These are phyloP conservation scores for Halictus quadricinctus DNA, from an alignment of 2,888 invertebrate genomes.

Conservation along the genomic window DNA sequence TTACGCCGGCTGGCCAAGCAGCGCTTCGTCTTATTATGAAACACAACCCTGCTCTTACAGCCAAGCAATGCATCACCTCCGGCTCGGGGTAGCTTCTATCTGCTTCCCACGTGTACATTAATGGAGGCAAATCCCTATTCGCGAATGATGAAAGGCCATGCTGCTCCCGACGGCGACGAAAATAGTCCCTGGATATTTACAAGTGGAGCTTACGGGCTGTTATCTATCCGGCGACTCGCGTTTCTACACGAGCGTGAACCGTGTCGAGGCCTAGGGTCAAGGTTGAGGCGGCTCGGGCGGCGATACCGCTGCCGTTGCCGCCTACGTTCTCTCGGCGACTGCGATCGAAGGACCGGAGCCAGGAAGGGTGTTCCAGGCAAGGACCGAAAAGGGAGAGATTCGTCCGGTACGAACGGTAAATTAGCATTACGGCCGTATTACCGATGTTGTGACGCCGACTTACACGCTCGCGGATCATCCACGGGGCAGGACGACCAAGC, in stretches of 20 bases:
- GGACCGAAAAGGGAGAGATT: conserved; percentile 30
- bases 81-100: conserved; percentile 25
- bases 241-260: conserved; percentile 51
- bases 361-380: neutral
- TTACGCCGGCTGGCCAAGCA: conserved; percentile 23
- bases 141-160: conserved; percentile 18
- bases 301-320: neutral
- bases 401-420: conserved; percentile 76
- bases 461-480: conserved; percentile 74
- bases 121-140: neutral
- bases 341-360: conserved; percentile 38
- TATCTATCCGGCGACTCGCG: conserved; percentile 24
- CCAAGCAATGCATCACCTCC: conserved; percentile 30
- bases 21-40: conserved; percentile 41
- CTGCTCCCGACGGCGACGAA: neutral
- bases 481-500: conserved; percentile 28
- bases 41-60: conserved; percentile 47
- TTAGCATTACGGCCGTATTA: conserved; percentile 81
- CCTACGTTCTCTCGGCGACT: conserved; percentile 33
- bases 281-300: conserved; percentile 59
- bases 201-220: conserved; percentile 29
- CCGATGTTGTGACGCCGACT: conserved; percentile 79
- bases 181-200: conserved; percentile 31
- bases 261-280: conserved; percentile 67
- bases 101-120: neutral